Percentiles rank a stretch among this genome's conserved stretches.
phyloP scores from a whole-genome alignment of 2,888 invertebrate species.

The Clusia tigrina region DNA sequence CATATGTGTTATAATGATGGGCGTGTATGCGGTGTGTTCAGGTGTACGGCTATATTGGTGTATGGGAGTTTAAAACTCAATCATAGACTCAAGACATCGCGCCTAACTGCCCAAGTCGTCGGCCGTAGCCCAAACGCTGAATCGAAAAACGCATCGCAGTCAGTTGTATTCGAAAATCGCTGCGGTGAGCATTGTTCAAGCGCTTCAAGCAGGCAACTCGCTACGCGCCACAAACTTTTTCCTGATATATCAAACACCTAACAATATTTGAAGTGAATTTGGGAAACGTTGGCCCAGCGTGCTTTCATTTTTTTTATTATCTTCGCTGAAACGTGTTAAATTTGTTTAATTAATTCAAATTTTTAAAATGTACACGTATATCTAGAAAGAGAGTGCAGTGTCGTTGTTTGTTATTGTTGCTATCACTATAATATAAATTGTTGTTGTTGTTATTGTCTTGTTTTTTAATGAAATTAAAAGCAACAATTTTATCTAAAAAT shows the following conservation, averaged over 20 bases:
- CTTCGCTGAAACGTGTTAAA: slow-evolving; percentile 18
- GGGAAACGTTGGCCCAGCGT: neutral
- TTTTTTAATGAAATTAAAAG: neutral
- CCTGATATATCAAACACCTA: neutral
- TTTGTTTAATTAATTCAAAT: slow-evolving; percentile 4
- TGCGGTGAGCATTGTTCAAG: slow-evolving; percentile 29
- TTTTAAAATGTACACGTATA: neutral
- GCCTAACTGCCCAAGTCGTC: no score
- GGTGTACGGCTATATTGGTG: no score
- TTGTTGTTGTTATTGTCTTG: neutral
- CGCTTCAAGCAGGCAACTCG: neutral
- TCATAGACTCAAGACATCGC: neutral
- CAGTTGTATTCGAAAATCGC: slow-evolving; percentile 36
- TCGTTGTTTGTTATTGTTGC: neutral
- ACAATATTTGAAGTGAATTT: neutral
- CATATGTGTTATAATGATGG: no score
- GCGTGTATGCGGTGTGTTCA: neutral
- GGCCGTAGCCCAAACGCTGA: slow-evolving; percentile 32
- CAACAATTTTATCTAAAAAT: neutral
- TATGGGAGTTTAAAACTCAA: no score
- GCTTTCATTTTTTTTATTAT: slow-evolving; percentile 13
- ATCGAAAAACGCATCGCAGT: slow-evolving; percentile 27
- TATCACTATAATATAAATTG: neutral
- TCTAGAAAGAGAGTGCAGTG: neutral
- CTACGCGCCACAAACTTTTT: neutral